These are phyloP conservation scores for Atractosteus spatula DNA, from an alignment of 2,113 vertebrate genomes.

Conservation along the genomic window DNA sequence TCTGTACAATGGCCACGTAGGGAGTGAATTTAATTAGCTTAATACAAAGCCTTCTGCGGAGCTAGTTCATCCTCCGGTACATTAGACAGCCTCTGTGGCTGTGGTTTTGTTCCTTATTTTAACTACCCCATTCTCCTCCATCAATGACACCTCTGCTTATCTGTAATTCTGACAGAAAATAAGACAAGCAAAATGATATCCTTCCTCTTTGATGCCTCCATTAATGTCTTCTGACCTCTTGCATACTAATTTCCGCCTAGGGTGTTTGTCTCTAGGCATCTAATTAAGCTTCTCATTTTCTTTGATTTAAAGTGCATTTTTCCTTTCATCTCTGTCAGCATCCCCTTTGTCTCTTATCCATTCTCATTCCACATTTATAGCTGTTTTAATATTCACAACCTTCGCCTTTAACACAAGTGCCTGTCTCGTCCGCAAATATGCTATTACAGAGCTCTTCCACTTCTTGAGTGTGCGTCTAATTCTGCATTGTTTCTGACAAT, in stretches of 20 bases:
- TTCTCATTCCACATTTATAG: slow-evolving; percentile 8
- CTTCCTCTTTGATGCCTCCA: slow-evolving; percentile 22
- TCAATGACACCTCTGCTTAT: not conserved
- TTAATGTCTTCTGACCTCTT: slow-evolving; percentile 42
- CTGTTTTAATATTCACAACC: slow-evolving; percentile 23
- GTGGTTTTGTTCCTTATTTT: slow-evolving; percentile 11
- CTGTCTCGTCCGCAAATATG: slow-evolving; percentile 36
- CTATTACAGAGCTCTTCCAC: slow-evolving; percentile 41
- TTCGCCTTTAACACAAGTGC: slow-evolving; percentile 23
- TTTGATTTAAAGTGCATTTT: slow-evolving; percentile 14
- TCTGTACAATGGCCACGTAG: too few species aligned
- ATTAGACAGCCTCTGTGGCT: slow-evolving; percentile 29
- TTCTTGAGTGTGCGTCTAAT: slow-evolving; percentile 48
- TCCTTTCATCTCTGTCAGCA: slow-evolving; percentile 43
- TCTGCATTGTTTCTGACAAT: slow-evolving; percentile 29
- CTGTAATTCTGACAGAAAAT: slow-evolving; percentile 2
- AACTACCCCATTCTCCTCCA: not conserved
- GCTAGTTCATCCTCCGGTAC: not conserved
- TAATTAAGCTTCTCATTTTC: slow-evolving; percentile 57
- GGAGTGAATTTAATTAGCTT: too few species aligned
- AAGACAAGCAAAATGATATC: not conserved
- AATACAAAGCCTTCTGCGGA: not conserved
- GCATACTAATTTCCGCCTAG: slow-evolving; percentile 62
- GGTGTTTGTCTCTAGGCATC: slow-evolving; percentile 65
- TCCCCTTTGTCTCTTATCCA: slow-evolving; percentile 17